Evolutionary conservation across 2,888 invertebrate species (phyloP), one percentile per base, ranked within the genome.

Genomic region (Acrocyrtus sp.): DNA sequence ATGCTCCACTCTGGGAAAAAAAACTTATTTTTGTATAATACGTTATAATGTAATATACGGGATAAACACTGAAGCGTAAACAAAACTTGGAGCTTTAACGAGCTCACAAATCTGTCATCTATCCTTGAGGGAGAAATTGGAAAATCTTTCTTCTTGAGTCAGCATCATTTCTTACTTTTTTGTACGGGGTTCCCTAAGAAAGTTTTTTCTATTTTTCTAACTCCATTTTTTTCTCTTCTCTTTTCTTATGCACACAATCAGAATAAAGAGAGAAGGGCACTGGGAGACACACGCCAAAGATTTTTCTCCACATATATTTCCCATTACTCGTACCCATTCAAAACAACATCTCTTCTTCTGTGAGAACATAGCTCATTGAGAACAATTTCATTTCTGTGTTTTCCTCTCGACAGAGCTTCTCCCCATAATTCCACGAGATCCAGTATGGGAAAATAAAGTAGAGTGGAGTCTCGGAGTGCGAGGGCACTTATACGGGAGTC

Each of bases 61-160:
- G 57, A 63, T 70, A 63, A 63, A 65, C 65, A 68, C 39, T 61
- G 39, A 54, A 65, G 72, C 68, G 75, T 72, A 75, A 72, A 72
- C 75, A 75, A 75, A 72, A 72, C 50, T 72, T 68, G 72, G 45
- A 68, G 61, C 61, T 69, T 63, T 74, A 74, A 74, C 69, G 69
- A 70, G 72, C 72, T 72, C 63, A 75, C 68, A 75, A 75, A 75
- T 72, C 75, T 75, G 75, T 75, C 75, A 69, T 72, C 72, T 53
- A 67, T 50, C 58, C 63, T 68, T 56, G 47, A 68, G 74, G 68
- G 66, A 75, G 60, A 66, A 75, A 66, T 70, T 66, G 60, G 58
- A 39, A 69, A 75, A 67, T 62, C 51, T 70, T 61, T 61, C 54
- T 39, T 57, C 21, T 48, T 54, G 48, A 66, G 57, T 66, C 66